Evolutionary conservation across 2,797 vertebrate species (phyloP).

Genomic region (Microcaecilia unicolor): DNA sequence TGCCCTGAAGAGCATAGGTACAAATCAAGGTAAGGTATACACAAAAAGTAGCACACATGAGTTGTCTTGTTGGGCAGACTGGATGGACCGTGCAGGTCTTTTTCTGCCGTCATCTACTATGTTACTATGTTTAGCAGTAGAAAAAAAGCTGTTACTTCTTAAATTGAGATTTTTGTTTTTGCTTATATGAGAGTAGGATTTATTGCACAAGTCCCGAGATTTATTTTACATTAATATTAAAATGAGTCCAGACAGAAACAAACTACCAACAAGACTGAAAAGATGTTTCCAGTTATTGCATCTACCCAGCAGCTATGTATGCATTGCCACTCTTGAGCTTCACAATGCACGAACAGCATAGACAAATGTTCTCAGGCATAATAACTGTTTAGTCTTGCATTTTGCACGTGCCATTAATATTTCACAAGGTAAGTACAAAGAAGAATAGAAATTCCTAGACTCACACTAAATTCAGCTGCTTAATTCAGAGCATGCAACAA

Average conservation of each 20-base stretch:
- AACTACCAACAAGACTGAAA: conserved; percentile 26
- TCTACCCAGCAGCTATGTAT: conserved; percentile 8
- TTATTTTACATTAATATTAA: conserved; percentile 15
- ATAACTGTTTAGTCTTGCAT: conserved; percentile 2
- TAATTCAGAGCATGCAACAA: not conserved
- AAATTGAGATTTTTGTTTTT: no score
- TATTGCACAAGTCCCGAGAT: conserved; percentile 22
- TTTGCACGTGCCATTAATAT: not conserved
- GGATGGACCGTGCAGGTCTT: no score
- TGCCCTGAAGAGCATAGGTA: no score
- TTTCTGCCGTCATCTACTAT: no score
- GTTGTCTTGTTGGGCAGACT: no score
- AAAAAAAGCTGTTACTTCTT: no score
- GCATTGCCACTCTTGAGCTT: not conserved
- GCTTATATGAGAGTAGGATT: conserved; percentile 35
- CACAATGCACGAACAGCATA: conserved; percentile 9
- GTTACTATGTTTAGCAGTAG: no score
- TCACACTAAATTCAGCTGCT: conserved; percentile 3
- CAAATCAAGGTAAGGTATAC: no score
- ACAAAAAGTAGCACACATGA: no score
- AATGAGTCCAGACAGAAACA: conserved; percentile 33
- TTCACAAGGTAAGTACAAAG: conserved; percentile 1
- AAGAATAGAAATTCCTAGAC: not conserved
- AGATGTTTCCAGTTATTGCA: conserved; percentile 6
- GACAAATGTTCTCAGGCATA: not conserved